phyloP scores from a whole-genome alignment of 2,888 invertebrate genomes.

The Drosophila koepferae region DNA sequence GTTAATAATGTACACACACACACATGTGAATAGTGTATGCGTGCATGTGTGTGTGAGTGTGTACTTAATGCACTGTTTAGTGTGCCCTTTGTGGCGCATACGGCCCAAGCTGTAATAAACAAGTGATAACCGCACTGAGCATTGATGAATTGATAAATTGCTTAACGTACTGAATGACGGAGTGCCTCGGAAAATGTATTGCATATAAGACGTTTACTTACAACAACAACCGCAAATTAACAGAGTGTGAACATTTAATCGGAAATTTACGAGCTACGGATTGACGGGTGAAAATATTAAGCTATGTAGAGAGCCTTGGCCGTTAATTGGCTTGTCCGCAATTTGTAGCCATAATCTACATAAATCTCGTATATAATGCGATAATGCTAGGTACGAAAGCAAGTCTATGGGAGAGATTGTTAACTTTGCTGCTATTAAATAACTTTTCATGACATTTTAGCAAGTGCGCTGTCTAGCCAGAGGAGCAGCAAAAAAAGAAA shows the following conservation, averaged over 20 bases:
- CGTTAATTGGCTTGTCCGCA: constrained; percentile 44
- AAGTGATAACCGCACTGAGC: constrained; percentile 44
- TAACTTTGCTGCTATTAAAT: constrained; percentile 20
- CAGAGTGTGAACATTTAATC: constrained; percentile 46
- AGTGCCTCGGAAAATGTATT: constrained; percentile 11
- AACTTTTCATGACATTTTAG: constrained; percentile 30
- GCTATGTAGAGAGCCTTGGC: constrained; percentile 37
- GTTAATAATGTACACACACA: constrained; percentile 43
- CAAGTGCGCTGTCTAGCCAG: not conserved
- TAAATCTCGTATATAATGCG: constrained; percentile 34
- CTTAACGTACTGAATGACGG: constrained; percentile 12
- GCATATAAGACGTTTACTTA: constrained; percentile 9
- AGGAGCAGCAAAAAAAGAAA: not conserved
- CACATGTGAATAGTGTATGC: not conserved
- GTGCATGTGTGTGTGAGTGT: constrained; percentile 11
- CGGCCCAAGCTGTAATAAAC: constrained; percentile 22
- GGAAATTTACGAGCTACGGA: constrained; percentile 36
- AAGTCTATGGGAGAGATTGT: constrained; percentile 29
- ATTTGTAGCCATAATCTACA: constrained; percentile 42
- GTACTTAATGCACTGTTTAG: constrained; percentile 32
- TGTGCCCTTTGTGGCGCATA: constrained; percentile 53
- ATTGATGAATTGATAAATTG: constrained; percentile 46
- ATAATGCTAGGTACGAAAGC: constrained; percentile 24
- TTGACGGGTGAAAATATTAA: constrained; percentile 41
- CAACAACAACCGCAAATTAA: constrained; percentile 23